Evolutionary conservation across 2,888 invertebrate genomes (phyloP), one percentile per base, ranked within the genome.

Genomic region (Elegia similella): DNA sequence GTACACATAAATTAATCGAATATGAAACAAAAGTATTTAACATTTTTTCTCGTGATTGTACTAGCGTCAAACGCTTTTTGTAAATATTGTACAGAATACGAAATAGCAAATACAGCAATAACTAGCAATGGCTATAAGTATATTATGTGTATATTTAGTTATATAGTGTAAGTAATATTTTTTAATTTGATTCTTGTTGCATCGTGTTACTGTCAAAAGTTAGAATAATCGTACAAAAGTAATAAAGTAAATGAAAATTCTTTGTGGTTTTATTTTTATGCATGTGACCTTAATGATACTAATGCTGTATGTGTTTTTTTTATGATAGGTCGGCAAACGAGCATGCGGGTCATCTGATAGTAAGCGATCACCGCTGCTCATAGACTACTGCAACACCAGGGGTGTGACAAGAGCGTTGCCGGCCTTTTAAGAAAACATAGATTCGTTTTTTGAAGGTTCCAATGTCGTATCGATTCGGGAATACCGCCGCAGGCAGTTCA

Each of bases 61-160:
- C 48, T 32, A 53, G 53, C 53, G 53, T 47, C 3, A 34, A 47
- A 58, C 55, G 62, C 57, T 32, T 34, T 46, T 17, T 57, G 55
- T 57, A 44, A 50, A 50, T 47, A 54, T 34, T 71, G 71, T 71
- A 71, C 60, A 76, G 69, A 75, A 70, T 23, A 56, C 56, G 56
- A 66, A 44, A 61, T 64, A 59, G 61, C 63, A 70, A 72, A 68
- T 52, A 54, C 66, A 78, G 78, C 78, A 78, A 78, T 78, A 78
- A 78, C 65, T 64, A 68, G 69, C 64, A 64, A 62, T 62, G 56
- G 64, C 66, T 67, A 62, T 69, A 70, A 69, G 68, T 68, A 65
- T 68, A 65, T 68, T 57, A 64, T 67, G 65, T 68, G 63, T 69
- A 69, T 42, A 69, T 65, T 70, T 56, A 56, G 42, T 29, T 10